phyloP scores from a whole-genome alignment of 2,888 invertebrate species.

The Antitype chi region DNA sequence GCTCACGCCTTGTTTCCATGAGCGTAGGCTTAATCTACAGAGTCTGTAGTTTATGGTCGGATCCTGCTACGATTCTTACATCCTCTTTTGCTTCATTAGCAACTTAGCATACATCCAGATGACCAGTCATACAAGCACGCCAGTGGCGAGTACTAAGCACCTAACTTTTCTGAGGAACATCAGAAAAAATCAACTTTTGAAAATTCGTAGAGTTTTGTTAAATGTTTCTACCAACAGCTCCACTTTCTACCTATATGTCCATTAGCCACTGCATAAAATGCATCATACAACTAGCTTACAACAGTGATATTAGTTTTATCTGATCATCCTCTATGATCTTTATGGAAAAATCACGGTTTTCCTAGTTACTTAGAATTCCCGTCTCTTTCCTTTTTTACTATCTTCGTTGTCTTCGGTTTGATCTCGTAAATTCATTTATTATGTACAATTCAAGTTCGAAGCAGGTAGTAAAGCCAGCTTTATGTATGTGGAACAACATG shows the following conservation, averaged over 20 bases:
- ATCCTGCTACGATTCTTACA: no score
- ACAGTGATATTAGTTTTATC: conserved; percentile 1
- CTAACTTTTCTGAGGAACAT: no score
- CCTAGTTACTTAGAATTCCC: conserved; percentile 6
- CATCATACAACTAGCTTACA: background rate
- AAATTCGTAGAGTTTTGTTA: background rate
- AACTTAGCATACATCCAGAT: no score
- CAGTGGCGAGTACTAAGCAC: no score
- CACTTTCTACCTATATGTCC: background rate
- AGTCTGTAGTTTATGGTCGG: no score
- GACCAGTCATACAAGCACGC: no score
- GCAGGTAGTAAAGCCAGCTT: conserved; percentile 1
- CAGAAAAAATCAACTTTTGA: background rate
- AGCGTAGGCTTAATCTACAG: no score
- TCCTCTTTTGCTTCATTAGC: no score
- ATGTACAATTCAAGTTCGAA: conserved; percentile 23
- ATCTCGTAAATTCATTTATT: background rate
- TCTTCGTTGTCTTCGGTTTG: conserved; percentile 19
- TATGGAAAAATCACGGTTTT: conserved; percentile 25
- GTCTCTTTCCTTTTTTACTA: conserved; percentile 15
- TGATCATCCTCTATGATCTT: conserved; percentile 6
- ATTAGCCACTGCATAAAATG: background rate
- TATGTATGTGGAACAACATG: conserved; percentile 7
- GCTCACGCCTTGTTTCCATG: no score
- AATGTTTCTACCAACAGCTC: background rate